Evolutionary conservation across 2,888 invertebrate genomes (phyloP).

Genomic region (Hydriomena furcata): DNA sequence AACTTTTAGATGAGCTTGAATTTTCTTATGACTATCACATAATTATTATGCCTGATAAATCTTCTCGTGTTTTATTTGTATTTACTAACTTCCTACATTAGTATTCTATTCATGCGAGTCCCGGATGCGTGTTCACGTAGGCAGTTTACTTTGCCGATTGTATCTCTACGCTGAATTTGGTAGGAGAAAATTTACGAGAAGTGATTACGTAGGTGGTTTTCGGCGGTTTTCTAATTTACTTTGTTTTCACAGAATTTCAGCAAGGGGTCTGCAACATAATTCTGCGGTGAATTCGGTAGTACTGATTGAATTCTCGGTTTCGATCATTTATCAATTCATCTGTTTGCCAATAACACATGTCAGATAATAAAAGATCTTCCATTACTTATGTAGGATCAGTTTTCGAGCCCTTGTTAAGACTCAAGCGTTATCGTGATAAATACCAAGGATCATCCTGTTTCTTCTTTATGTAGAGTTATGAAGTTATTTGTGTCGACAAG

Average conservation of each 20-base stretch:
- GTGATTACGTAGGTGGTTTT: conserved; percentile 6
- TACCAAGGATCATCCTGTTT: conserved; percentile 32
- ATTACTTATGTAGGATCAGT: conserved; percentile 23
- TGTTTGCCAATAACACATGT: conserved; percentile 18
- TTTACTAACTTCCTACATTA: conserved; percentile 25
- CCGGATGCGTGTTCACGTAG: conserved; percentile 22
- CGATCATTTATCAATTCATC: conserved; percentile 14
- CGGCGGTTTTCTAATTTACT: conserved; percentile 14
- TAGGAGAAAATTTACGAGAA: conserved; percentile 20
- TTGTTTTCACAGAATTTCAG: conserved; percentile 14
- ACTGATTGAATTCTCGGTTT: conserved; percentile 12
- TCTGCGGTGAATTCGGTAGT: not conserved
- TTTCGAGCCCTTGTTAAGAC: conserved; percentile 23
- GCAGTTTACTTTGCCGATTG: conserved; percentile 26
- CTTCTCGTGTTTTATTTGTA: conserved; percentile 12
- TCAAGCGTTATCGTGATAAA: conserved; percentile 20
- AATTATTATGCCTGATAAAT: conserved; percentile 2
- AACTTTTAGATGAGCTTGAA: not conserved
- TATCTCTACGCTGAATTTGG: conserved; percentile 23
- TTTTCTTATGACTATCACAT: not conserved
- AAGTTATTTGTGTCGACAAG: conserved; percentile 43
- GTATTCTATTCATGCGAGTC: conserved; percentile 21
- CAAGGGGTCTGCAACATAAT: not conserved
- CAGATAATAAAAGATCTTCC: conserved; percentile 20
- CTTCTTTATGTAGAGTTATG: conserved; percentile 41